phyloP scores from a whole-genome alignment of 2,888 invertebrate genomes.

The Chrysomela aeneicollis region DNA sequence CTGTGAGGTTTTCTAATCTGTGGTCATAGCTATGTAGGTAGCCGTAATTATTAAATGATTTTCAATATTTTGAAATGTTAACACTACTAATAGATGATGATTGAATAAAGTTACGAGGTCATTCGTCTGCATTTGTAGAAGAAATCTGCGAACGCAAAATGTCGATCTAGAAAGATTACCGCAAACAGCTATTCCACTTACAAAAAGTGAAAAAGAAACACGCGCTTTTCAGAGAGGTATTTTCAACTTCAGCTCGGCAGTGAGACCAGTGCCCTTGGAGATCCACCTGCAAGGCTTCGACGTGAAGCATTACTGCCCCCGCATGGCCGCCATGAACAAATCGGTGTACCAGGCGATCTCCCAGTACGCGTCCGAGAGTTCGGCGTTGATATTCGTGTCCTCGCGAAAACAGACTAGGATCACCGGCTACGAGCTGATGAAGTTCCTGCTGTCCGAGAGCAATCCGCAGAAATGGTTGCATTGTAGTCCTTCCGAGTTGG shows the following conservation, averaged over 20 bases:
- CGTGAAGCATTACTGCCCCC: slow-evolving; percentile 97
- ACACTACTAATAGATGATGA: no score
- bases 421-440: slow-evolving; percentile 94
- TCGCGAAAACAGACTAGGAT: slow-evolving; percentile 95
- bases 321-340: slow-evolving; percentile 99
- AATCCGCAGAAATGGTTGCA: slow-evolving; percentile 96
- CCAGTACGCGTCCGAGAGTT: slow-evolving; percentile 90
- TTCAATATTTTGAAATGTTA: no score
- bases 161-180: no score
- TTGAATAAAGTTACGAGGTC: no score
- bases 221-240: slow-evolving; percentile 76
- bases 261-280: slow-evolving; percentile 95
- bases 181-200: no score
- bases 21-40: no score
- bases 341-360: slow-evolving; percentile 96
- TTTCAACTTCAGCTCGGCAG: slow-evolving; percentile 97
- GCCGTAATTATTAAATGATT: no score
- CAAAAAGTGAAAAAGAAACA: no score
- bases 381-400: slow-evolving; percentile 93
- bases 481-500: slow-evolving; percentile 86
- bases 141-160: no score
- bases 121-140: no score
- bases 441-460: slow-evolving; percentile 87
- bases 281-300: slow-evolving; percentile 88
- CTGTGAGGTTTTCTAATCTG: no score